Conservation (phyloP, 2,113 vertebrate species). For the Setophaga kirtlandii region DNA sequence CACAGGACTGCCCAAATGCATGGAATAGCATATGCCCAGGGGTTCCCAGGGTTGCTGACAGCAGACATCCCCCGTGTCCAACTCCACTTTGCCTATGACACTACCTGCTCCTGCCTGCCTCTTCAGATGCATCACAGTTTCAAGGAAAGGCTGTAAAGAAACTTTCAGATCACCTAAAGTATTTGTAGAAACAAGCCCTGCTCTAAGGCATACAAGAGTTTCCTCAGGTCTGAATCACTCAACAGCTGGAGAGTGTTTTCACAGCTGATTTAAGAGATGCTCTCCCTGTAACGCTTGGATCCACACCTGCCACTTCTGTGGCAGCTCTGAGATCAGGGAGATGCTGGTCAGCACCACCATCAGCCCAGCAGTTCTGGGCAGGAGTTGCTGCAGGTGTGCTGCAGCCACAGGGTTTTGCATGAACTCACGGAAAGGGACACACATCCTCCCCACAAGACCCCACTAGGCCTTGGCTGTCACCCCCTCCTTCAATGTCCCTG, state of each 20-base stretch:
- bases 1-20: not conserved
- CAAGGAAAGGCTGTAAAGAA: not conserved
- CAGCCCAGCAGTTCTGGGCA: accelerated
- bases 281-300: not conserved
- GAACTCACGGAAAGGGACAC: not conserved
- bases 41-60: not conserved
- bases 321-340: not conserved
- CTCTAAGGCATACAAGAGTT: not conserved
- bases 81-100: not conserved
- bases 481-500: accelerated
- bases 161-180: not conserved
- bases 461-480: not conserved
- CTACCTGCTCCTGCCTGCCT: not conserved
- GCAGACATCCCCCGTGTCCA: accelerated
- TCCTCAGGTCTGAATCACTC: not conserved
- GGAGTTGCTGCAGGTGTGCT: not conserved
- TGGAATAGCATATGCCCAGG: not conserved
- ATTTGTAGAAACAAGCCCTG: not conserved
- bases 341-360: not conserved
- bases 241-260: not conserved
- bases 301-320: not conserved
- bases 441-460: not conserved
- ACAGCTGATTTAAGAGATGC: accelerated
- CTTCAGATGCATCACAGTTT: not conserved
- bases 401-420: not conserved